These are phyloP conservation scores for Speoplatyrhinus poulsoni DNA, from an alignment of 2,113 vertebrate genomes.

Conservation along the genomic window DNA sequence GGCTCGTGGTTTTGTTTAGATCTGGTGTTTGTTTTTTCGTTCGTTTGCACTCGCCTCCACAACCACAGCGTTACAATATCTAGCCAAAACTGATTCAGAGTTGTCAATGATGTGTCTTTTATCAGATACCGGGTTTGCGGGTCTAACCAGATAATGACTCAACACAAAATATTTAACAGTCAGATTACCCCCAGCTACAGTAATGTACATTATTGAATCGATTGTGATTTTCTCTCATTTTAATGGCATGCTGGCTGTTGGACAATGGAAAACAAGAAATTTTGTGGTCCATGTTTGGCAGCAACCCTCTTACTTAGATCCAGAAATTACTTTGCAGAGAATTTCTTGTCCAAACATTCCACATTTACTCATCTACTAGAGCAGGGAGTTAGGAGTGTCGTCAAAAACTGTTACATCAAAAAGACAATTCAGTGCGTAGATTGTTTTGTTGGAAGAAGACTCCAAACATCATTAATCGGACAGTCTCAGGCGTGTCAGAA, in stretches of 20 bases:
- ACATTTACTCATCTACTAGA: slow-evolving; percentile 26
- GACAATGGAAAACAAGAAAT: slow-evolving; percentile 19
- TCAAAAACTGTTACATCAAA: slow-evolving; percentile 47
- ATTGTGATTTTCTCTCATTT: slow-evolving; percentile 36
- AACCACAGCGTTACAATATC: no score
- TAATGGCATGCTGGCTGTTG: slow-evolving; percentile 18
- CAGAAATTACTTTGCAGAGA: slow-evolving; percentile 20
- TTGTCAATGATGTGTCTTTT: slow-evolving; percentile 35
- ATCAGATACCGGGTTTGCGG: slow-evolving; percentile 27
- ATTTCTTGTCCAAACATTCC: slow-evolving; percentile 35
- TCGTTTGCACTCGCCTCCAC: no score
- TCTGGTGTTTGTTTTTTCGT: no score
- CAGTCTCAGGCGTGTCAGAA: slow-evolving; percentile 31
- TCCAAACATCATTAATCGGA: slow-evolving; percentile 46
- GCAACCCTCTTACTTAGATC: slow-evolving; percentile 8
- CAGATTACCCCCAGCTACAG: slow-evolving; percentile 31
- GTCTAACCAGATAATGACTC: slow-evolving; percentile 38
- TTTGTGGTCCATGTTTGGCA: slow-evolving; percentile 30
- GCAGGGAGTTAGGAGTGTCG: slow-evolving; percentile 2
- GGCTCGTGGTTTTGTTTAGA: no score
- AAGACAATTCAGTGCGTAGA: slow-evolving; percentile 47
- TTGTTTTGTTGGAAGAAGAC: slow-evolving; percentile 58
- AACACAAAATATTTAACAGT: slow-evolving; percentile 26
- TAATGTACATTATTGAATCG: slow-evolving; percentile 38
- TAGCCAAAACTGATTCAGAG: background rate